These are phyloP conservation scores for Melanocharis versteri DNA, from an alignment of 2,113 vertebrate genomes.

Conservation along the genomic window DNA sequence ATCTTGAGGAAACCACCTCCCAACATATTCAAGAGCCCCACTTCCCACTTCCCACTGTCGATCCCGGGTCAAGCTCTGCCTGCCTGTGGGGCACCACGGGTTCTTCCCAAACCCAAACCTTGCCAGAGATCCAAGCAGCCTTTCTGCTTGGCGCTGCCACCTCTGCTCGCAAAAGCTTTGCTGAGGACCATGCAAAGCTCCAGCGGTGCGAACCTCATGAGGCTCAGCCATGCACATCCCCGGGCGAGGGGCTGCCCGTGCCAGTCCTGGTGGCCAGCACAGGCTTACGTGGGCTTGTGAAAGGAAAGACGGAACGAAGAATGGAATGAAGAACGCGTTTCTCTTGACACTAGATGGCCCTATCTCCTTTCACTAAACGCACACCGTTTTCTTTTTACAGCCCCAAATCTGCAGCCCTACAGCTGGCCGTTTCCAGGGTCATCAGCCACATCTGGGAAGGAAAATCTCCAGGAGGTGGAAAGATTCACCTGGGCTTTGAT, in stretches of 20 bases:
- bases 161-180: neutral
- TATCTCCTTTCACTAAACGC: neutral
- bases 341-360: conserved; percentile 73
- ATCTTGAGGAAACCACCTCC: neutral
- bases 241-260: neutral
- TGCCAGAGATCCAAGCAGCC: neutral
- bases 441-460: neutral
- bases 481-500: neutral
- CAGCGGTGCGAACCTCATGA: fast-evolving
- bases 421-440: neutral
- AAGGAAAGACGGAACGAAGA: neutral
- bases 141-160: neutral
- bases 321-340: neutral
- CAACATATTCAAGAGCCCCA: neutral
- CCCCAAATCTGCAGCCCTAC: neutral
- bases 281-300: neutral
- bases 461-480: neutral
- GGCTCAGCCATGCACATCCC: neutral
- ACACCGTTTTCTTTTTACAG: neutral
- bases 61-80: neutral
- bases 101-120: neutral
- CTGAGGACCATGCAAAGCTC: neutral
- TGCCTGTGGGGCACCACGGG: neutral
- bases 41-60: fast-evolving
- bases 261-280: neutral